phyloP scores from a whole-genome alignment of 2,113 vertebrate genomes.

The Corythaixoides concolor region DNA sequence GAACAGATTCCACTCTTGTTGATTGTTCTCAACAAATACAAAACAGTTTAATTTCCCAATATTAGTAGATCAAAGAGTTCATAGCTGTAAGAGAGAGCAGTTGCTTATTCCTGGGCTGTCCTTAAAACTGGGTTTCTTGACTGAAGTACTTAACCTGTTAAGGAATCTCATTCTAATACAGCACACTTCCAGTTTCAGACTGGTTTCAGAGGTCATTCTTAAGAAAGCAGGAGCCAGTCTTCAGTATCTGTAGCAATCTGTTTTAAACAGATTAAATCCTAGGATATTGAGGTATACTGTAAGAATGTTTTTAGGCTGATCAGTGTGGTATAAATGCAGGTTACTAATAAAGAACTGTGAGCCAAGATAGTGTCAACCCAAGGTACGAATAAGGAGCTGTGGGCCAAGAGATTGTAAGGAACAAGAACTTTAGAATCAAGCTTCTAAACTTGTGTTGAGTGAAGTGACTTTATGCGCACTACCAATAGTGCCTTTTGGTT shows the following conservation, averaged over 20 bases:
- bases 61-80: neutral
- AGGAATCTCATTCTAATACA: neutral
- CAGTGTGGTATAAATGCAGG: neutral
- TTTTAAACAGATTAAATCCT: neutral
- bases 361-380: neutral
- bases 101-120: neutral
- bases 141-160: neutral
- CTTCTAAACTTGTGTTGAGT: neutral
- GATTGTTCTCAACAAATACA: neutral
- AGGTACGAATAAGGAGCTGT: neutral
- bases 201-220: neutral
- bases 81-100: neutral
- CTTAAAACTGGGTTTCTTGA: neutral
- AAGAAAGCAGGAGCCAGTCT: neutral
- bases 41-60: neutral
- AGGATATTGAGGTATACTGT: neutral
- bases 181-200: neutral
- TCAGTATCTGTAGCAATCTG: neutral
- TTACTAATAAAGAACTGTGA: neutral
- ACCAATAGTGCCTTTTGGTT: neutral
- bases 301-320: neutral
- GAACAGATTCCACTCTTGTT: neutral
- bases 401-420: neutral
- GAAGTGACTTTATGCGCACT: neutral
- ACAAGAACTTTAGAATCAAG: neutral